phyloP scores from a whole-genome alignment of 1,140 invertebrate species.

The Pectinophora gossypiella region DNA sequence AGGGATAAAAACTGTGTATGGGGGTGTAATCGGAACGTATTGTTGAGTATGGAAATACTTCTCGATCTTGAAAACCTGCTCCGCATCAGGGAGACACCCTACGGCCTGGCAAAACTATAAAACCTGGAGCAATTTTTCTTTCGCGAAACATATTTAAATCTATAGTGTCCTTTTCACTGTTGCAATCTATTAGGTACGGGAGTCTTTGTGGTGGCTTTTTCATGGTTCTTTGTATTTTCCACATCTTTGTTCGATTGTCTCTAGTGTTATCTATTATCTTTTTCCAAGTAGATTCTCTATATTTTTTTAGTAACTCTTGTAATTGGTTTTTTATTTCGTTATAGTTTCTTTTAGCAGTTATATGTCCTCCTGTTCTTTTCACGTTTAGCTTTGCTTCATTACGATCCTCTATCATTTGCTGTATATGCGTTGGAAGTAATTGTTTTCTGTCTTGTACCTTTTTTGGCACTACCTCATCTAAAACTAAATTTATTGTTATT shows the following conservation, averaged over 20 bases:
- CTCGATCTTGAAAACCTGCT: too few species aligned
- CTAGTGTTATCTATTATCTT: neutral
- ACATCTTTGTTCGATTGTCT: constrained; percentile 4
- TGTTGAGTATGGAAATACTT: too few species aligned
- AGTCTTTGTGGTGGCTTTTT: neutral
- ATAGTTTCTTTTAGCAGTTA: neutral
- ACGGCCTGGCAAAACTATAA: too few species aligned
- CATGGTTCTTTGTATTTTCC: constrained; percentile 1
- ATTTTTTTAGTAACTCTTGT: neutral
- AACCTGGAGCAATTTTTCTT: too few species aligned
- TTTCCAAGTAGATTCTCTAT: neutral
- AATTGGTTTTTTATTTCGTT: neutral
- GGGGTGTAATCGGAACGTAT: too few species aligned
- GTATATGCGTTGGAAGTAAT: constrained; percentile 1
- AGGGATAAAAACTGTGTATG: too few species aligned
- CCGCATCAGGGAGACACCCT: too few species aligned
- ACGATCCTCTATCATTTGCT: constrained; percentile 4
- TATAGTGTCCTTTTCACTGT: constrained; percentile 2
- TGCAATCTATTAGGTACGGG: neutral
- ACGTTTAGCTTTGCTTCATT: neutral
- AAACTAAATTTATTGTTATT: neutral
- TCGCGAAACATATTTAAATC: too few species aligned
- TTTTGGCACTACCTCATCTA: neutral
- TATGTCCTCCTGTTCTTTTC: neutral
- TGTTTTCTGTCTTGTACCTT: neutral